Conservation (phyloP, 2,888 invertebrate species). For the Reticulitermes lucifugus region DNA sequence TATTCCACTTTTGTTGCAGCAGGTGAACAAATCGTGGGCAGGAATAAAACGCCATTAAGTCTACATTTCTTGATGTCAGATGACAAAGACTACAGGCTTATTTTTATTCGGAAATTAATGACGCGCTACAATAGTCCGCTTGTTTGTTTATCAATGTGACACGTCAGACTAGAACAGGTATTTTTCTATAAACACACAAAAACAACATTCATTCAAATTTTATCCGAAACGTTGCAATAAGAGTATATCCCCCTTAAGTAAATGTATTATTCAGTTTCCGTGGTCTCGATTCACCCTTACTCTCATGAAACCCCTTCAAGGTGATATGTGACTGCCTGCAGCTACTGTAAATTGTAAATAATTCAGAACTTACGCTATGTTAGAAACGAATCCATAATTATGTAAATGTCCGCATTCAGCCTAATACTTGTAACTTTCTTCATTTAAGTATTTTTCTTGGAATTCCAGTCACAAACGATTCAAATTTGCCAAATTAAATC, state of each 20-base stretch:
- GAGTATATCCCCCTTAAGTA: not conserved
- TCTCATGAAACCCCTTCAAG: not conserved
- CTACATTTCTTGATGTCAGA: no score
- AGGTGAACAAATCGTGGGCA: no score
- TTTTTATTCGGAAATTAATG: no score
- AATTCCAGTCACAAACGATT: not conserved
- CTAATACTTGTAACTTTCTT: not conserved
- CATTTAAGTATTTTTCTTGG: not conserved
- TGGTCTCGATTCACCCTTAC: not conserved
- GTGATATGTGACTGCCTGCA: not conserved
- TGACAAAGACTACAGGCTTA: no score
- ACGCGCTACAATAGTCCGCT: no score
- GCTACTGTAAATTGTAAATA: constrained; percentile 1
- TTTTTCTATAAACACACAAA: no score
- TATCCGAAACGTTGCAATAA: not conserved
- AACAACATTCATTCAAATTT: not conserved
- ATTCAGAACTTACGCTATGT: not conserved
- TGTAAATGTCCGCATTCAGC: not conserved
- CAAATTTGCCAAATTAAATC: no score
- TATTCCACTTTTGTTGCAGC: no score
- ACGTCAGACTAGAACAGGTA: no score
- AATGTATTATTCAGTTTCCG: constrained; percentile 1
- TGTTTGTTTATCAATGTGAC: no score
- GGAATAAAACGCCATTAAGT: no score
- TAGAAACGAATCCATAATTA: constrained; percentile 4